A percentile compares a stretch with the other conserved stretches of the same genome.
Conservation (phyloP, 2,888 invertebrate species). For the Diplazon laetatorius region DNA sequence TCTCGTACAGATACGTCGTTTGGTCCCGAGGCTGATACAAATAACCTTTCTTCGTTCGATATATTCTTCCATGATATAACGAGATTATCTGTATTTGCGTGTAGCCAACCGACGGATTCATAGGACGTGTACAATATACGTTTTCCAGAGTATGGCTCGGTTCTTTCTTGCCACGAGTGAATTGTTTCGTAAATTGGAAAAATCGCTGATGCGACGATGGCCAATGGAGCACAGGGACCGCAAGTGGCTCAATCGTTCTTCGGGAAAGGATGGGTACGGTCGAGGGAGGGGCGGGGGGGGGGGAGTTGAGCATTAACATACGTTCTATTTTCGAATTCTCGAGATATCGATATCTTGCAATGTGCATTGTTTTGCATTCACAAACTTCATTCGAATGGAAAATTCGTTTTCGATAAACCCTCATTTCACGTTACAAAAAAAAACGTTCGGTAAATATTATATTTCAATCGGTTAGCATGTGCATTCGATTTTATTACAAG, state of each 20-base stretch:
- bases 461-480: too few relatives aligned
- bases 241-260: neutral
- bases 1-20: constrained; percentile 12
- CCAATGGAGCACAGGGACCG: neutral
- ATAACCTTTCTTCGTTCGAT: constrained; percentile 28
- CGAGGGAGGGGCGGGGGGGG: neutral
- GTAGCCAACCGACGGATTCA: neutral
- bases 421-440: too few relatives aligned
- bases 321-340: neutral
- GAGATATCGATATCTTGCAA: neutral
- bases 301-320: neutral
- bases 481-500: too few relatives aligned
- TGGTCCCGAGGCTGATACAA: neutral
- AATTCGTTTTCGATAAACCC: neutral
- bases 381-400: neutral
- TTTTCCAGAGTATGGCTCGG: neutral
- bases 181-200: constrained; percentile 37
- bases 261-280: constrained; percentile 2
- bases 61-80: constrained; percentile 22
- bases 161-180: constrained; percentile 41
- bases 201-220: constrained; percentile 34
- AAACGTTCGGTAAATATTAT: too few relatives aligned
- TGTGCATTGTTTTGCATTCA: neutral
- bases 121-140: neutral
- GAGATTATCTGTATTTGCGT: neutral